Evolutionary conservation across 2,113 vertebrate species (phyloP), one percentile per base, ranked within the genome.

Genomic region (Xyliphius kryptos): DNA sequence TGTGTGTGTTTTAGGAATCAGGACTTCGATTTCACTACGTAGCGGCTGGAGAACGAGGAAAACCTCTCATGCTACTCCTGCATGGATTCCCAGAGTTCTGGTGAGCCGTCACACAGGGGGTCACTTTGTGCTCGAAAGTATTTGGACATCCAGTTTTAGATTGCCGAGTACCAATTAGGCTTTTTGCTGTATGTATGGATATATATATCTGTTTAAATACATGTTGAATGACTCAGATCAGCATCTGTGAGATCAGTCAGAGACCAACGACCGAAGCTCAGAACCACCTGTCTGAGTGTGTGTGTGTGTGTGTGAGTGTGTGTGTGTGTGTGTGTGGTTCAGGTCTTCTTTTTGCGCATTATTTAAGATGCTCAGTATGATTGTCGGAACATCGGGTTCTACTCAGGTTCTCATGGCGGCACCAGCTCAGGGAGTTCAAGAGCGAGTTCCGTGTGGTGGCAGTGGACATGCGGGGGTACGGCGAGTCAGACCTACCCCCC

Each of bases 61-160:
- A 95, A 83, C 95, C 95, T 2, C 91, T 98, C 61, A 94, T 97
- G 94, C 74, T 98, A 63, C 89, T 97, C 63, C 81, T 98, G 63
- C 95, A 98, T 26, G 95, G 94, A 74, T 98, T 98, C 80, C 95
- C 95, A 40, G 95, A 98, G 78, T 97, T 97, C 91, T 98, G 95
- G 94, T 98, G 93, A 90, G 87, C 41, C 20, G 38, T 48, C 17
- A 22, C 48, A 56, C 20, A 48, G 54, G 21, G 19, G 15, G 48
- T 36, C 26, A 46, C 43, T 14, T 12, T 12, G n/a, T 46, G 43
- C 6, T 14, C 43, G 4, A 46, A 46, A 46, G 5, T 46, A 14
- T 14, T 32, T 32, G 26, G 26, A 32, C 26, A 32, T 6, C 26
- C 2, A 32, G 26, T 32, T 32, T 32, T 6, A 1, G 2, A 32